phyloP scores from a whole-genome alignment of 2,888 invertebrate genomes.

The Temnothorax unifasciatus region DNA sequence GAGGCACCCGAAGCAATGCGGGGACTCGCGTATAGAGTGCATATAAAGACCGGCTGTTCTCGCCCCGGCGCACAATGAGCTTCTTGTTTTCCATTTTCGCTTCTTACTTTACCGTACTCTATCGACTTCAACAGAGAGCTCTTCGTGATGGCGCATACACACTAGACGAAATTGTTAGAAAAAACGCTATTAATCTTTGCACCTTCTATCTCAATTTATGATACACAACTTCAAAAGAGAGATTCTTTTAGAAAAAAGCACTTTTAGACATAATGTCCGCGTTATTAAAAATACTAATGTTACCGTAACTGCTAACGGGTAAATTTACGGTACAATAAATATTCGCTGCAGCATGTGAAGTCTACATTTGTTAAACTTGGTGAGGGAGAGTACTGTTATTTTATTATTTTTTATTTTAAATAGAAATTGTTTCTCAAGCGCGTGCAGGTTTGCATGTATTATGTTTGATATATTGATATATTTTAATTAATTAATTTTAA shows the following conservation, averaged over 20 bases:
- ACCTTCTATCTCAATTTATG: not conserved
- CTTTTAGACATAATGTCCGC: not conserved
- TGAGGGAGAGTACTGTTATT: not conserved
- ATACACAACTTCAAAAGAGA: not conserved
- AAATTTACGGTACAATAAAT: not conserved
- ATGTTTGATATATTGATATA: not conserved
- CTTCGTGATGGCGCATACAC: not conserved
- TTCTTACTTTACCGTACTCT: constrained; percentile 9
- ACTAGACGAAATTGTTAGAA: not conserved
- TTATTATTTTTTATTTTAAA: not conserved
- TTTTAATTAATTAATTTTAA: not conserved
- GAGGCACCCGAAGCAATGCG: not conserved
- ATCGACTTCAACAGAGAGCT: constrained; percentile 6
- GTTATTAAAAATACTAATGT: not conserved
- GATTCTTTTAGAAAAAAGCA: not conserved
- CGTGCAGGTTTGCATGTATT: not conserved
- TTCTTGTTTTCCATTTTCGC: constrained; percentile 59
- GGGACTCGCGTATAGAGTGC: not conserved
- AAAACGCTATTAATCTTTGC: not conserved
- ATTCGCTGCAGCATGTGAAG: not conserved
- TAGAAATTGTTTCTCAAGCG: not conserved
- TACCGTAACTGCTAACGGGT: not conserved
- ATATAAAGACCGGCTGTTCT: constrained; percentile 49
- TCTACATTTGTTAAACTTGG: not conserved
- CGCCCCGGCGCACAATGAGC: constrained; percentile 60